phyloP scores from a whole-genome alignment of 2,113 vertebrate genomes.

The Channa argus region DNA sequence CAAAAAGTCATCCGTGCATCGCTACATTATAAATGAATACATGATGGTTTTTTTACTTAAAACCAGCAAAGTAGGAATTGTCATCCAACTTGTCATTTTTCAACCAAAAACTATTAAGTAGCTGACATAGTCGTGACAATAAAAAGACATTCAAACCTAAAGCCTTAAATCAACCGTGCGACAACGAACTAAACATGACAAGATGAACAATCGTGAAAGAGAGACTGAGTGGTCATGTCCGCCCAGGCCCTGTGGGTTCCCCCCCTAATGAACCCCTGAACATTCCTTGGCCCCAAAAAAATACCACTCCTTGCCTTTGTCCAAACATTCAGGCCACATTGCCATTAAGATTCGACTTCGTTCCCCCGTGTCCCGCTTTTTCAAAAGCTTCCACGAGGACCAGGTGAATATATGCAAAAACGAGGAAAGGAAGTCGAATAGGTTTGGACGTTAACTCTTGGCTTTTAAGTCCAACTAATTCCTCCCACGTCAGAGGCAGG shows the following conservation, averaged over 20 bases:
- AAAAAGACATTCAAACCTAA: constrained; percentile 83
- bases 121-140: constrained; percentile 64
- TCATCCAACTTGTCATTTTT: constrained; percentile 67
- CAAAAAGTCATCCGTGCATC: constrained; percentile 63
- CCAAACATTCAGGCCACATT: constrained; percentile 57
- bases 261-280: constrained; percentile 77
- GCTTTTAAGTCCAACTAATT: constrained; percentile 71
- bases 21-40: constrained; percentile 67
- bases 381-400: constrained; percentile 1
- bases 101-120: constrained; percentile 62
- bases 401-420: background rate
- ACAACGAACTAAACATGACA: constrained; percentile 68
- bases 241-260: constrained; percentile 72
- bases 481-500: constrained; percentile 71
- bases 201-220: constrained; percentile 83
- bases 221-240: constrained; percentile 80
- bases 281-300: constrained; percentile 78
- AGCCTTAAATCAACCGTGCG: constrained; percentile 66
- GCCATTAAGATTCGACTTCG: constrained; percentile 28
- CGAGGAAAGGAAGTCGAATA: constrained; percentile 58
- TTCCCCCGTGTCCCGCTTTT: constrained; percentile 3
- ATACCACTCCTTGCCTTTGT: constrained; percentile 57
- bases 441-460: constrained; percentile 66
- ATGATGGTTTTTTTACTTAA: constrained; percentile 44
- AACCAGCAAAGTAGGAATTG: constrained; percentile 54